These are phyloP conservation scores for Nowickia ferox DNA, from an alignment of 2,888 invertebrate species.

Conservation along the genomic window DNA sequence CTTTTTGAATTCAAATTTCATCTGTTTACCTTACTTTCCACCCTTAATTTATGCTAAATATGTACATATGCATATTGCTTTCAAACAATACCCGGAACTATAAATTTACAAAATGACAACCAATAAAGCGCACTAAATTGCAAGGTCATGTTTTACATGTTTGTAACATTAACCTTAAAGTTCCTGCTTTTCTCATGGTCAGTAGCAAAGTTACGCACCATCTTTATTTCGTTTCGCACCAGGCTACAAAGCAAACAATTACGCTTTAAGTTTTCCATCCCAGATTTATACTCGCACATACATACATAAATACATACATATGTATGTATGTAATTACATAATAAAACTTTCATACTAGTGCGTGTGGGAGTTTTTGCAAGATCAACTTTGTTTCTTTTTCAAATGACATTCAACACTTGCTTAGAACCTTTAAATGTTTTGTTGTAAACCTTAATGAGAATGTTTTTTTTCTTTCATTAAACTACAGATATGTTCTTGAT, in stretches of 20 bases:
- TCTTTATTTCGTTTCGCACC: not conserved
- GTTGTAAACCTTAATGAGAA: constrained; percentile 22
- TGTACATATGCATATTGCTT: too few relatives aligned
- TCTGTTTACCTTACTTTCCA: too few relatives aligned
- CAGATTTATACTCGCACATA: not conserved
- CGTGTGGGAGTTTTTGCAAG: constrained; percentile 37
- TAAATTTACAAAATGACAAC: too few relatives aligned
- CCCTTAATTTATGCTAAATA: too few relatives aligned
- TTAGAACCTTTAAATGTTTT: constrained; percentile 55
- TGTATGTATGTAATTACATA: not conserved
- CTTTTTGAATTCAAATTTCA: too few relatives aligned
- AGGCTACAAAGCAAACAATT: not conserved
- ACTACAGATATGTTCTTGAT: too few relatives aligned
- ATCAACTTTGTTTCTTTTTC: constrained; percentile 25
- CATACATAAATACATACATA: not conserved
- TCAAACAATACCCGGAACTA: too few relatives aligned
- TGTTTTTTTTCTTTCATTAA: not conserved
- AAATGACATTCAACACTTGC: constrained; percentile 50
- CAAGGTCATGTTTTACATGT: too few relatives aligned
- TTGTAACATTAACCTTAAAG: too few relatives aligned
- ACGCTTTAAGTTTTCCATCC: not conserved
- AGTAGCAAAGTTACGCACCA: too few relatives aligned
- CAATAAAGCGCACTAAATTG: too few relatives aligned
- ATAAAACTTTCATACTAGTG: not conserved
- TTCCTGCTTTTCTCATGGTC: too few relatives aligned